Evolutionary conservation across 2,888 invertebrate species (phyloP), one percentile per base, ranked within the genome.

Genomic region (Chrysolina americana): DNA sequence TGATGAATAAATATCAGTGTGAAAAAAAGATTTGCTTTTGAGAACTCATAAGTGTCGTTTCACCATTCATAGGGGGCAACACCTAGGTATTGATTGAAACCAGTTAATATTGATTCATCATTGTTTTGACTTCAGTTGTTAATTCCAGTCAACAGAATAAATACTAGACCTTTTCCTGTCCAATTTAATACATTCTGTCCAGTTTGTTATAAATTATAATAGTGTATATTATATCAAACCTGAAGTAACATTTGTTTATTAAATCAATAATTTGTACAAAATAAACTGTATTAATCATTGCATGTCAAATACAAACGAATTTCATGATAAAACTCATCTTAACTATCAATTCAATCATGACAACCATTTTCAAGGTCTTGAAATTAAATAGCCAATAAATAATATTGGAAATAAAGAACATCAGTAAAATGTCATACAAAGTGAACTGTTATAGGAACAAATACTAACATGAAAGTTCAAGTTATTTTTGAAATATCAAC

Each of bases 171-270:
- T 83, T 81, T 78, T 78, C 82, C 80, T 86, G 85, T 86, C 85
- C 85, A 86, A 80, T 83, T 83, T 79, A 75, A 82, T 80, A 81
- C 79, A 80, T 83, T 86, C 85, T 86, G 85, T 85, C 85, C 85
- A 85, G 73, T 82, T 82, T 80, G 78, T 77, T 75, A 71, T 75
- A 73, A 64, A 73, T 73, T 69, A 59, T 71, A 74, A 56, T 68
- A 72, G 71, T 77, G 68, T 76, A 74, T 77, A 79, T 71, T 70
- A 68, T 74, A 76, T 74, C 73, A 74, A 36, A 71, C 70, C 71
- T 62, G 56, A 71, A 53, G 50, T 66, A 68, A 71, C 36, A 41
- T 77, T 71, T 41, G 68, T 73, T 77, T 73, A 72, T 65, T 71
- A 59, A 65, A 69, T 73, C 64, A 64, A 73, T 75, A 65, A 74